Conservation (phyloP, 2,888 invertebrate species). For the Acronicta aceris region DNA sequence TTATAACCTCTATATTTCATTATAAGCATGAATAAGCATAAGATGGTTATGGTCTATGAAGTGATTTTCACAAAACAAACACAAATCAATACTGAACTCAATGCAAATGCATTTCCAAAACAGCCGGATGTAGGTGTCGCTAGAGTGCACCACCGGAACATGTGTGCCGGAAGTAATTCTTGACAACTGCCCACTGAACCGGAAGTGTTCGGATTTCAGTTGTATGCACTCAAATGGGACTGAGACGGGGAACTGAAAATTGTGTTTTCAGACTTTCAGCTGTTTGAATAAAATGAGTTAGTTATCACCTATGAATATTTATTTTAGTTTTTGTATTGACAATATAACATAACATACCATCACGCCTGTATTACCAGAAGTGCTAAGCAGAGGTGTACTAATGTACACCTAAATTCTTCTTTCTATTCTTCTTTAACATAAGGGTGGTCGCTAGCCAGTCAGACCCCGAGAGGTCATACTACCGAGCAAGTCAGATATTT, state of each 20-base stretch:
- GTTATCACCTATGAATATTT: too few species aligned
- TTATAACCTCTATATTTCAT: too few species aligned
- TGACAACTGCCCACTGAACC: constrained; percentile 60
- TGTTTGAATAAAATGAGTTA: neutral
- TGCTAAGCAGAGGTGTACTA: too few species aligned
- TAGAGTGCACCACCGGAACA: constrained; percentile 44
- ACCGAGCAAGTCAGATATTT: too few species aligned
- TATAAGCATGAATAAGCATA: too few species aligned
- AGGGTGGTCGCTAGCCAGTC: too few species aligned
- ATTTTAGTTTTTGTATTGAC: too few species aligned
- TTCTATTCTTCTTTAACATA: too few species aligned
- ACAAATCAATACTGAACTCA: constrained; percentile 25
- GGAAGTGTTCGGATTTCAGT: constrained; percentile 55
- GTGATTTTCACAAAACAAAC: constrained; percentile 4
- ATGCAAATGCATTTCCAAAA: constrained; percentile 40
- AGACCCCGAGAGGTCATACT: too few species aligned
- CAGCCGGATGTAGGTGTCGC: constrained; percentile 46
- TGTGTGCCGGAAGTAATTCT: constrained; percentile 60
- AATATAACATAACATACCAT: too few species aligned
- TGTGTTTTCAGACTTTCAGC: constrained; percentile 12
- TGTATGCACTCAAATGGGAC: constrained; percentile 21
- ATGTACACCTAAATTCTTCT: too few species aligned
- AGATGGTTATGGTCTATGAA: too few species aligned
- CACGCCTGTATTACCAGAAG: neutral
- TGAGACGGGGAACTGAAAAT: constrained; percentile 17